phyloP scores from a whole-genome alignment of 2,113 vertebrate species.

The Cephalopterus ornatus region DNA sequence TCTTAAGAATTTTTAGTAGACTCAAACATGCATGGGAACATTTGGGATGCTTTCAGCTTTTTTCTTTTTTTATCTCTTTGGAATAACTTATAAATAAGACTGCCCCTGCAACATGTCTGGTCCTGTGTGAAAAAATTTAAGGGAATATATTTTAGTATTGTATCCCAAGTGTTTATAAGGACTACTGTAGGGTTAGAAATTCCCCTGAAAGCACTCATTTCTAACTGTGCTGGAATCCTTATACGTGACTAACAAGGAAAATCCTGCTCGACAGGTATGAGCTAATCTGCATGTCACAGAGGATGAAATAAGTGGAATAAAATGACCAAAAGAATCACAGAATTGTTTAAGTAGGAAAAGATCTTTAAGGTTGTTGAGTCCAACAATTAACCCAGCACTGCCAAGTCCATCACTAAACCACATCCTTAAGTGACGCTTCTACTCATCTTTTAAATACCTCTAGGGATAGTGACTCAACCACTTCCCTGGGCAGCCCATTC shows the following conservation, averaged over 20 bases:
- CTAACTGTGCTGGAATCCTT: background rate
- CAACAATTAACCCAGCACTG: background rate
- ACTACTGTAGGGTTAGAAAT: background rate
- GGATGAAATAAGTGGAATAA: background rate
- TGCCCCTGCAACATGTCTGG: background rate
- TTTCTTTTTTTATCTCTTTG: slow-evolving; percentile 50
- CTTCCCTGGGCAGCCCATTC: background rate
- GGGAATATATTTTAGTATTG: background rate
- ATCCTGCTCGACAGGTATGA: background rate
- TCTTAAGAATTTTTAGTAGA: slow-evolving; percentile 59
- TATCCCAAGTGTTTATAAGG: background rate
- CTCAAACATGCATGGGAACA: slow-evolving; percentile 61
- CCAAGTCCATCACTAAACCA: background rate
- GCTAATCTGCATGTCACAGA: background rate
- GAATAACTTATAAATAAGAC: slow-evolving; percentile 46
- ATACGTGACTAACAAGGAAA: background rate
- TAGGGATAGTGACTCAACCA: background rate
- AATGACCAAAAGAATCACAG: background rate
- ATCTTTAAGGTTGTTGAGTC: background rate
- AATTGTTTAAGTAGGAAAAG: background rate
- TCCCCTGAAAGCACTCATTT: rapidly evolving
- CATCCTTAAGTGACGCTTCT: background rate
- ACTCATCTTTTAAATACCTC: background rate
- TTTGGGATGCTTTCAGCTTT: slow-evolving; percentile 21
- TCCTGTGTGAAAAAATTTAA: slow-evolving; percentile 29